Conservation (phyloP, 2,888 invertebrate genomes). For the Amphimallon solstitiale region DNA sequence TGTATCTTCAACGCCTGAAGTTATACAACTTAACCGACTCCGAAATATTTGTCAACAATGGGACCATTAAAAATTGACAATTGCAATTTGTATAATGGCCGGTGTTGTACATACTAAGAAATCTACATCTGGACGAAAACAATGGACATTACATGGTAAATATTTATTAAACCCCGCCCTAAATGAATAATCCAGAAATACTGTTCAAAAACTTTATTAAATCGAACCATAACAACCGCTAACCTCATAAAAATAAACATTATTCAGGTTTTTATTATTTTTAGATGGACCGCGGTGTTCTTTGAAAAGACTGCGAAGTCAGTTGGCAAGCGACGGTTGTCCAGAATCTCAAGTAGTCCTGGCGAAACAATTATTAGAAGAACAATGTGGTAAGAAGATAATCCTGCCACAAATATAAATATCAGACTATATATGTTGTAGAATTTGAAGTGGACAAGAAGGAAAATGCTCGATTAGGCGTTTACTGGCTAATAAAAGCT, state of each 20-base stretch:
- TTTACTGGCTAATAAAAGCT: constrained; percentile 92
- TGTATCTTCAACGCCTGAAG: not conserved
- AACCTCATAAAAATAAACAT: constrained; percentile 11
- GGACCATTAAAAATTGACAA: constrained; percentile 11
- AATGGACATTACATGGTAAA: constrained; percentile 81
- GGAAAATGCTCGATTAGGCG: constrained; percentile 82
- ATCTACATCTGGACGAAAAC: constrained; percentile 74
- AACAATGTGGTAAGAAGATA: constrained; percentile 73
- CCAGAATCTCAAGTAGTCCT: constrained; percentile 89
- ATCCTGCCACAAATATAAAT: constrained; percentile 16
- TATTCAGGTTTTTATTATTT: constrained; percentile 41
- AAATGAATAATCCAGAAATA: not conserved
- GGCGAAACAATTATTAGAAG: constrained; percentile 84
- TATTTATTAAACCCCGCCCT: constrained; percentile 23
- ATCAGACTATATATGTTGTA: constrained; percentile 28
- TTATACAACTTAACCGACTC: constrained; percentile 19
- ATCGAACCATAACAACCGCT: not conserved
- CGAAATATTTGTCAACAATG: constrained; percentile 25
- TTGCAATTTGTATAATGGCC: constrained; percentile 61
- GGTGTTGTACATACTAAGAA: constrained; percentile 68
- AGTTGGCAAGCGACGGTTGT: constrained; percentile 88
- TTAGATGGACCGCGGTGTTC: constrained; percentile 76
- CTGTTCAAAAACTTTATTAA: not conserved
- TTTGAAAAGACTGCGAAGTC: constrained; percentile 71
- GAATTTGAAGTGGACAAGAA: constrained; percentile 71